Evolutionary conservation across 2,113 vertebrate genomes (phyloP).

Genomic region (Pelmatolapia mariae): DNA sequence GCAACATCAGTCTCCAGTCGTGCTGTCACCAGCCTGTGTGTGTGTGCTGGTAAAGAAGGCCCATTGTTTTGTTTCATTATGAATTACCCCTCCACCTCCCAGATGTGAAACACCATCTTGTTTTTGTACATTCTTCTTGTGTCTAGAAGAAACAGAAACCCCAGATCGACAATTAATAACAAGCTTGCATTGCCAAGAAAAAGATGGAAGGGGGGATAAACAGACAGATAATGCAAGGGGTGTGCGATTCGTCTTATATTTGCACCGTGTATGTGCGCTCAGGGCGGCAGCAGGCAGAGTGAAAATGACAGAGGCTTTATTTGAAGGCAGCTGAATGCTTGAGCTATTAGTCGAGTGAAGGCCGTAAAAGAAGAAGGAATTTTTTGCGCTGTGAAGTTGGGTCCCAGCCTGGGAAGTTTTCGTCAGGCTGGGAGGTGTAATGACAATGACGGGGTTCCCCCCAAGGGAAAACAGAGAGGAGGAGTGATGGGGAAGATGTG

Average conservation of each 20-base stretch:
- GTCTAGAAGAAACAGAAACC: not conserved
- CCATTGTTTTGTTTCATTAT: constrained; percentile 24
- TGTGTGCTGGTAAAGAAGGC: not conserved
- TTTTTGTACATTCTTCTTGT: constrained; percentile 26
- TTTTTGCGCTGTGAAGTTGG: constrained; percentile 18
- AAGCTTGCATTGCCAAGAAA: constrained; percentile 12
- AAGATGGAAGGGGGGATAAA: not conserved
- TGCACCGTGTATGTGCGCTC: not conserved
- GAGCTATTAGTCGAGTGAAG: constrained; percentile 33
- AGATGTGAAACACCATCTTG: constrained; percentile 42
- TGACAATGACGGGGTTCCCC: constrained; percentile 15
- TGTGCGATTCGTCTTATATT: not conserved
- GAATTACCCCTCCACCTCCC: constrained; percentile 18
- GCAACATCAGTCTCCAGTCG: not conserved
- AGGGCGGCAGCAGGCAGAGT: not conserved
- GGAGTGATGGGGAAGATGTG: not conserved
- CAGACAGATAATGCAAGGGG: not conserved
- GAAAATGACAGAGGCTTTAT: constrained; percentile 34
- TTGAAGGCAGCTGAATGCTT: constrained; percentile 35
- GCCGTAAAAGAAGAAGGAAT: constrained; percentile 56
- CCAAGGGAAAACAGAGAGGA: not conserved
- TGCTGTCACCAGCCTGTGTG: constrained; percentile 16
- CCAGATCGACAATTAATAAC: constrained; percentile 36
- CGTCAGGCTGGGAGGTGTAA: constrained; percentile 26
- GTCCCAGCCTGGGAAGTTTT: constrained; percentile 33